A percentile compares a stretch with the other conserved stretches of the same genome.
These are phyloP conservation scores for Batillaria attramentaria DNA, from an alignment of 1,140 invertebrate species.

Conservation along the genomic window DNA sequence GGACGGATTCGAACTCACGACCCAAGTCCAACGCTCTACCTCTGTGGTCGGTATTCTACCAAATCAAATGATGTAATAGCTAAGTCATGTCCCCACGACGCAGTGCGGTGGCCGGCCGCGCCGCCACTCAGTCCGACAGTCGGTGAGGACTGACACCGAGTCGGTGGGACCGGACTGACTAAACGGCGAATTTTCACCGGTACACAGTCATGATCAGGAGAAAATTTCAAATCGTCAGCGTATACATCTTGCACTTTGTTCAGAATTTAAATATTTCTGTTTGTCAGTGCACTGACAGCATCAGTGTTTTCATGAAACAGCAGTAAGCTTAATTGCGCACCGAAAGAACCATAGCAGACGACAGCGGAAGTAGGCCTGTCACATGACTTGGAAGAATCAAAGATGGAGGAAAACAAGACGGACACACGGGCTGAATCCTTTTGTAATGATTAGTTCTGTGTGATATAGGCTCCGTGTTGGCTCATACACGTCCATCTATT, in stretches of 20 bases:
- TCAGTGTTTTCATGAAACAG: neutral
- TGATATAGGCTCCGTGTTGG: neutral
- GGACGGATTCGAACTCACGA: no score
- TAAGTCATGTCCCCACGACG: no score
- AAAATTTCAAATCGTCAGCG: no score
- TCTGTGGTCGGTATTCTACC: no score
- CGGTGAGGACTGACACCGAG: no score
- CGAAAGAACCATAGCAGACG: neutral
- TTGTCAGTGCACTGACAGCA: neutral
- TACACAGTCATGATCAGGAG: no score
- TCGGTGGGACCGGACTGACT: no score
- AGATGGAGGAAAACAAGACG: neutral
- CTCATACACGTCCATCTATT: neutral
- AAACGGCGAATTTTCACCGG: no score
- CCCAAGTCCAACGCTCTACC: no score
- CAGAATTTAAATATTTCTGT: neutral
- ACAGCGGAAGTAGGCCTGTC: neutral
- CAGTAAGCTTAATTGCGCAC: neutral
- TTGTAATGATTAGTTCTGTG: neutral
- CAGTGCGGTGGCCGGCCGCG: no score
- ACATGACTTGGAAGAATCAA: neutral
- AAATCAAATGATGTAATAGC: no score
- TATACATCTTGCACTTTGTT: neutral
- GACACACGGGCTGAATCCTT: neutral
- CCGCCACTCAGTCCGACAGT: no score